These are phyloP conservation scores for Lithophane socia DNA, from an alignment of 2,888 invertebrate species.

Conservation along the genomic window DNA sequence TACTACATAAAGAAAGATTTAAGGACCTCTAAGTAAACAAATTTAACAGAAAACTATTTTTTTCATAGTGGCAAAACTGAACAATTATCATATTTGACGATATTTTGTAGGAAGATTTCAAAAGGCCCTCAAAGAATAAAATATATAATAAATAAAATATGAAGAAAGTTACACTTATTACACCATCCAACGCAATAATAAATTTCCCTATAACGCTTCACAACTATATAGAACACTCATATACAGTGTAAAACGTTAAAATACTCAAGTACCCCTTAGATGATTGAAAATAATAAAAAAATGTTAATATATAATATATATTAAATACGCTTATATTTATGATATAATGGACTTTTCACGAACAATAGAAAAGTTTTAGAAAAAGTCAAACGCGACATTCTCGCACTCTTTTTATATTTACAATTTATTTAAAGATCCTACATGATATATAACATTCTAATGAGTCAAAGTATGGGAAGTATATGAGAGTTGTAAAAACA, in stretches of 20 bases:
- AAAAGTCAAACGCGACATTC: conserved; percentile 64
- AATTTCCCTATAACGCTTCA: conserved; percentile 59
- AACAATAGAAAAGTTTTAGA: conserved; percentile 67
- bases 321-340: conserved; percentile 65
- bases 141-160: conserved; percentile 32
- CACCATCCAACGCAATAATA: conserved; percentile 50
- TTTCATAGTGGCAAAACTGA: conserved; percentile 7
- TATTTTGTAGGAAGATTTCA: neutral
- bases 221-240: conserved; percentile 62
- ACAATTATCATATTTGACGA: neutral
- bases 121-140: conserved; percentile 26
- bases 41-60: neutral
- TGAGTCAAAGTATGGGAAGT: conserved; percentile 66
- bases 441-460: conserved; percentile 57
- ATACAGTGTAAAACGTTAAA: conserved; percentile 64
- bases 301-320: conserved; percentile 59
- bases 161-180: conserved; percentile 43
- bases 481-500: conserved; percentile 46
- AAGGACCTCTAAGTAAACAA: conserved; percentile 15
- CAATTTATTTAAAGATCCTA: conserved; percentile 67
- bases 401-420: conserved; percentile 66
- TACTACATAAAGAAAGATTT: conserved; percentile 28
- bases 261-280: conserved; percentile 58
- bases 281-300: conserved; percentile 60
- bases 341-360: conserved; percentile 63